Conservation (phyloP, 2,888 invertebrate species). For the Calameuta idolon region DNA sequence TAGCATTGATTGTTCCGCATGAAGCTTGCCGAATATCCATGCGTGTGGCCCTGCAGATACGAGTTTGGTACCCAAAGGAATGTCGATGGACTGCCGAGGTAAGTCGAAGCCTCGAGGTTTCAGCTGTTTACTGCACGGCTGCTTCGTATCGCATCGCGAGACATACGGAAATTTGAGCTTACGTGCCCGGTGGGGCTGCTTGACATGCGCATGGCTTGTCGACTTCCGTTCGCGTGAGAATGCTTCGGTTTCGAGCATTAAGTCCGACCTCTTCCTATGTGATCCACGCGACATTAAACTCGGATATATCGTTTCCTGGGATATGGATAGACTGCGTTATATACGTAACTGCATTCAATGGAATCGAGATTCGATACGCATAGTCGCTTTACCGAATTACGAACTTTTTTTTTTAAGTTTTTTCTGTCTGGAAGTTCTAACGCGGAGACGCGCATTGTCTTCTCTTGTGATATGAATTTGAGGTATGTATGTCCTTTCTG, state of each 20-base stretch:
- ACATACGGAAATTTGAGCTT: conserved; percentile 37
- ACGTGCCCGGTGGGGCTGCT: conserved; percentile 16
- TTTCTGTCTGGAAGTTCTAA: background rate
- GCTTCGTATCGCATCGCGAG: conserved; percentile 13
- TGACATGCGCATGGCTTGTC: conserved; percentile 38
- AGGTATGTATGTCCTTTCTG: background rate
- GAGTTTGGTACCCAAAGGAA: background rate
- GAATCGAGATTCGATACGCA: background rate
- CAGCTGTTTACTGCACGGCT: background rate
- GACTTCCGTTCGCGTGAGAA: conserved; percentile 50
- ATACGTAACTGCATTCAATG: background rate
- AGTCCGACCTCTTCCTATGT: conserved; percentile 1
- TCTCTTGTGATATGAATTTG: background rate
- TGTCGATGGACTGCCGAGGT: background rate
- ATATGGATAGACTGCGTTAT: background rate
- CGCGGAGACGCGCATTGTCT: background rate
- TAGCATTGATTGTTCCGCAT: background rate
- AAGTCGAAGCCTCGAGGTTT: background rate
- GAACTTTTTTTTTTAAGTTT: background rate
- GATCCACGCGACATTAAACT: conserved; percentile 4
- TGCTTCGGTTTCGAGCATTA: conserved; percentile 19
- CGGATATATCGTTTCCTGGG: background rate
- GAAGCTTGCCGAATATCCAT: background rate
- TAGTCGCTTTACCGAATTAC: background rate
- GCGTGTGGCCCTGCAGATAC: background rate